Evolutionary conservation across 1,140 invertebrate genomes (phyloP), one percentile per base, ranked within the genome.

Genomic region (Holotrichia oblita): DNA sequence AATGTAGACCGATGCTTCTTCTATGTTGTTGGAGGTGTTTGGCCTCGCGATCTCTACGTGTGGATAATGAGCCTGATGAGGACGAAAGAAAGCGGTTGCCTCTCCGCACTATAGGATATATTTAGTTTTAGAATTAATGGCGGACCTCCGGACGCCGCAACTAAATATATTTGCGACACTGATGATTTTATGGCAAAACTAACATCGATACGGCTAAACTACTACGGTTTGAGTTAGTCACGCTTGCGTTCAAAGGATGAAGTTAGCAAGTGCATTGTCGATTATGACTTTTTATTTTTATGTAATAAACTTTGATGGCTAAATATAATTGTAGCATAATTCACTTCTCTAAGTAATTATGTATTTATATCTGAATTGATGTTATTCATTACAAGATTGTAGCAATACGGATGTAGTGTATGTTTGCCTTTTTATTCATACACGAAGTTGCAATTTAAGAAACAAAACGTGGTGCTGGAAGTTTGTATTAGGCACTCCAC

Each of bases 141-240:
- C 59, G 59, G 59, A 64, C 59, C 59, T 64, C 59, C 22, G 59
- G 59, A 20, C 59, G 17, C 24, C 24, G n/a, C 59, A 64, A 64
- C 59, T 64, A 64, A 64, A 64, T 64, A 64, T 64, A 64, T 64
- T 64, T 64, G 59, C 59, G 59, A 27, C 24, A 64, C 59, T 64
- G 59, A 48, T 48, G 44, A 27, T 64, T 64, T 64, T 64, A 64
- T 64, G 59, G 59, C 59, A 64, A 64, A 64, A 64, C 59, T 64
- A 64, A 64, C 59, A 64, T 64, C 59, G 59, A 64, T 64, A 64
- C 59, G 59, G 17, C 10, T 64, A 64, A 64, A 64, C 59, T 64
- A 20, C 59, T 64, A 20, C 59, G 59, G 59, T 17, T 64, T 64
- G 59, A 20, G 59, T 64, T 64, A 64, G 59, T 64, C 59, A 64